Base-by-base conservation (phyloP, 2,113 vertebrate species). In the Cygnus buccinator region DNA sequence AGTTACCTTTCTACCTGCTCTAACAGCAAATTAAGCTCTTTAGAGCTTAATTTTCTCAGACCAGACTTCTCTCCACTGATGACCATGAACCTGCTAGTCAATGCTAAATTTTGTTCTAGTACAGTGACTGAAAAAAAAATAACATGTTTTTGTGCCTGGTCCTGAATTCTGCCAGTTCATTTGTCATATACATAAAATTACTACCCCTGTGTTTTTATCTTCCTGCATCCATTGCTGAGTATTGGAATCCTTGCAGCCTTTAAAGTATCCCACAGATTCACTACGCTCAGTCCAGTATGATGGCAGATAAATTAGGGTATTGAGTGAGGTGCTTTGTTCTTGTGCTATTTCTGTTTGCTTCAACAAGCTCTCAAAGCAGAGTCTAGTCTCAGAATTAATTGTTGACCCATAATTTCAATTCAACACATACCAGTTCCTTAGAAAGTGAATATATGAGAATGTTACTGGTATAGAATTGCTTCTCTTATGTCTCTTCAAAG, bases 71-170 rank as follows among this genome's bases (percentile, higher is more conserved):
- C 23, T 59, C 33, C 43, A 41, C 18, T 28, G 23, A 41, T 50
- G 33, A 20, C 10, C 16, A 4, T 22, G 39, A 84, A 50, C 52
- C 23, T 35, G 19, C 26, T 50, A 33, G 44, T 52, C 33, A 68
- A 13, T 6, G 11, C 65, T 22, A 71, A 61, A 41, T 68, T 85
- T 61, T 58, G 13, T 18, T 87, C 73, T 65, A 90, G 44, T 14
- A 23, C 58, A 66, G 7, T 22, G 41, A 63, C 14, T 54, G 66
- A 59, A 76, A 31, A 52, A 52, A 79, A 19, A 41, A 28, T 26
- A n/a, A 43, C 14, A 22, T 3, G 28, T 41, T 96, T 71, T 31
- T 94, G 90, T 95, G 94, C 63, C 21, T 95, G 92, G 89, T 96
- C 81, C 95, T 95, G 90, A 95, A 95, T 80, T 25, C 62, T 85